Evolutionary conservation across 1,140 invertebrate species (phyloP).

Genomic region (Caenorhabditis remanei): DNA sequence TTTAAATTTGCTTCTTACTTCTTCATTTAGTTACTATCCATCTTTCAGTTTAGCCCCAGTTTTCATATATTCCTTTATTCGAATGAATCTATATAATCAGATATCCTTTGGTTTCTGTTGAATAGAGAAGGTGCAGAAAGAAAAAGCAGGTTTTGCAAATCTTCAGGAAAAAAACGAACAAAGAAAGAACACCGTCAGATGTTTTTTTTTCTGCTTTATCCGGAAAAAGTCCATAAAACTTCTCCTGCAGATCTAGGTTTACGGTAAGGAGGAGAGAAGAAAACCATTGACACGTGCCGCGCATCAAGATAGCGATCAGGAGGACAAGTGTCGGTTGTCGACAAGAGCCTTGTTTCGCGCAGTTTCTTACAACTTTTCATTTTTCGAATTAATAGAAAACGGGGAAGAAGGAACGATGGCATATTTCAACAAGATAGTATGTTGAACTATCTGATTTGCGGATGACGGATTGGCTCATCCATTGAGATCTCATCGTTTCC

Average conservation of each 20-base stretch:
- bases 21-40: not conserved
- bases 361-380: not conserved
- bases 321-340: not conserved
- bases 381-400: not conserved
- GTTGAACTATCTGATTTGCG: not conserved
- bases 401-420: not conserved
- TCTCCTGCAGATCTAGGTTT: constrained; percentile 1
- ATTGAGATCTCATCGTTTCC: not conserved
- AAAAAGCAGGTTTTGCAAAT: not conserved
- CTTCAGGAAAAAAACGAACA: not conserved
- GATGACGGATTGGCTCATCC: not conserved
- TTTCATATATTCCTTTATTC: not conserved
- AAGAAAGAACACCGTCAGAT: not conserved
- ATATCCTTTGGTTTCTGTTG: not conserved
- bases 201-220: not conserved
- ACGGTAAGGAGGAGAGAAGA: not conserved
- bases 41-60: not conserved
- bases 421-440: not conserved
- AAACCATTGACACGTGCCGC: constrained; percentile 50
- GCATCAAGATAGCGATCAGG: constrained; percentile 18
- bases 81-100: not conserved
- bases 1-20: not conserved
- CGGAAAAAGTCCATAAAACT: constrained; percentile 34
- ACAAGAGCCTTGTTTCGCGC: constrained; percentile 35
- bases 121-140: not conserved